Percentiles rank a stretch among this genome's conserved stretches.
phyloP scores from a whole-genome alignment of 2,797 vertebrate genomes.

The Notoglanidium macrostoma region DNA sequence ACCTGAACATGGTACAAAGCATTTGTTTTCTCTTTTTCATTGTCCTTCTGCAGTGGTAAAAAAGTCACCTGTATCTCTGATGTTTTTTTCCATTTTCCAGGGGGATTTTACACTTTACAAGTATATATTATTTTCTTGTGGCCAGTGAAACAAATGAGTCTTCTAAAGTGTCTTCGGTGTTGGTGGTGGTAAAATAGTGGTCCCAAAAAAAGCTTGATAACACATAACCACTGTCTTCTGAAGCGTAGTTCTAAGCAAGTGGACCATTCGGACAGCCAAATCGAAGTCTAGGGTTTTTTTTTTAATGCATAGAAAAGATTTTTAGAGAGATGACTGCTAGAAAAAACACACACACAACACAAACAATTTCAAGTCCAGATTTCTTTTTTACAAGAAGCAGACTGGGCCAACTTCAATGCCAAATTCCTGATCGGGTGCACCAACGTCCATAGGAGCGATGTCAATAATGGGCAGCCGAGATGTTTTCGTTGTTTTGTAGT shows the following conservation, averaged over 20 bases:
- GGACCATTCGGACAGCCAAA: slow-evolving; percentile 81
- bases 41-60: slow-evolving; percentile 80
- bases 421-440: slow-evolving; percentile 86
- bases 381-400: slow-evolving; percentile 99
- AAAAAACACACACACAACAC: slow-evolving; percentile 80
- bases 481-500: slow-evolving; percentile 88
- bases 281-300: slow-evolving; percentile 72
- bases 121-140: slow-evolving; percentile 89
- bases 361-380: slow-evolving; percentile 97
- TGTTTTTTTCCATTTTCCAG: slow-evolving; percentile 66
- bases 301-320: slow-evolving; percentile 84
- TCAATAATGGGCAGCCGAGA: slow-evolving; percentile 86
- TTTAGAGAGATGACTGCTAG: slow-evolving; percentile 93
- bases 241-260: slow-evolving; percentile 87
- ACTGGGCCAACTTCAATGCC: slow-evolving; percentile 81
- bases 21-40: slow-evolving; percentile 77
- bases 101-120: slow-evolving; percentile 82
- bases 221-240: slow-evolving; percentile 77
- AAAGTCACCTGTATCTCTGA: slow-evolving; percentile 74
- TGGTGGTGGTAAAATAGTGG: slow-evolving; percentile 80
- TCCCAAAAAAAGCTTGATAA: slow-evolving; percentile 67
- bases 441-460: slow-evolving; percentile 87
- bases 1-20: slow-evolving; percentile 84
- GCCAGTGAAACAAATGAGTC: slow-evolving; percentile 86
- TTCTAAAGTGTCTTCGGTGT: slow-evolving; percentile 81